Evolutionary conservation across 1,140 invertebrate genomes (phyloP).

Genomic region (Belonocnema kinseyi): DNA sequence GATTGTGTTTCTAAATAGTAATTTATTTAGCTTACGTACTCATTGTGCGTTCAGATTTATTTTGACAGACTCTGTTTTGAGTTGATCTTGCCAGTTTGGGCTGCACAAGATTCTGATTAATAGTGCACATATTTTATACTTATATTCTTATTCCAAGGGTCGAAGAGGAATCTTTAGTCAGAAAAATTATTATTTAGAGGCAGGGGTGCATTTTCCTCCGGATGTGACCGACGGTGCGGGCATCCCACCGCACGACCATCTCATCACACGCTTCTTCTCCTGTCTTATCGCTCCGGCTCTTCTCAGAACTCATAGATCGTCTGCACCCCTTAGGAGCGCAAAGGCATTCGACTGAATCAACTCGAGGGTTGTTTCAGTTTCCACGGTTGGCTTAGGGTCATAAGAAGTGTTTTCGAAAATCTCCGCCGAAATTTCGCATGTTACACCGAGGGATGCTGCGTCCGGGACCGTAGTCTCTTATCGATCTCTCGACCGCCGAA

Average conservation of each 20-base stretch:
- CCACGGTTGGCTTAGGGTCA: not conserved
- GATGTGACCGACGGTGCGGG: not conserved
- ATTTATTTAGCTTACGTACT: too few relatives aligned
- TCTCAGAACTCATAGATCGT: not conserved
- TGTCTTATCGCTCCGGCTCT: not conserved
- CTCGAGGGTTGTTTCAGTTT: not conserved
- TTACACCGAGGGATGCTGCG: slow-evolving; percentile 64
- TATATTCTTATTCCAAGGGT: not conserved
- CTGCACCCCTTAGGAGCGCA: not conserved
- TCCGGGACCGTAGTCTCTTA: slow-evolving; percentile 65
- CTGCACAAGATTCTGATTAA: not conserved
- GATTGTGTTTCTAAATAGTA: too few relatives aligned
- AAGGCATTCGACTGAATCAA: not conserved
- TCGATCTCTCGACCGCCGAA: slow-evolving; percentile 66
- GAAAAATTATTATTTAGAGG: not conserved
- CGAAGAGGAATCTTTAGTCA: not conserved
- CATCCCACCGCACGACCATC: not conserved
- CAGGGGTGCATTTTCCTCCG: slow-evolving; percentile 13
- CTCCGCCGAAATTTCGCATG: slow-evolving; percentile 40
- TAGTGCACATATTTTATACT: not conserved
- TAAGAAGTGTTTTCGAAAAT: not conserved
- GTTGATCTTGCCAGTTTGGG: too few relatives aligned
- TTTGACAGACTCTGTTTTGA: too few relatives aligned
- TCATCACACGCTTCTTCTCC: not conserved
- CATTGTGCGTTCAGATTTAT: too few relatives aligned